Conservation (phyloP, 2,113 vertebrate genomes). For the Amphilophus citrinellus region DNA sequence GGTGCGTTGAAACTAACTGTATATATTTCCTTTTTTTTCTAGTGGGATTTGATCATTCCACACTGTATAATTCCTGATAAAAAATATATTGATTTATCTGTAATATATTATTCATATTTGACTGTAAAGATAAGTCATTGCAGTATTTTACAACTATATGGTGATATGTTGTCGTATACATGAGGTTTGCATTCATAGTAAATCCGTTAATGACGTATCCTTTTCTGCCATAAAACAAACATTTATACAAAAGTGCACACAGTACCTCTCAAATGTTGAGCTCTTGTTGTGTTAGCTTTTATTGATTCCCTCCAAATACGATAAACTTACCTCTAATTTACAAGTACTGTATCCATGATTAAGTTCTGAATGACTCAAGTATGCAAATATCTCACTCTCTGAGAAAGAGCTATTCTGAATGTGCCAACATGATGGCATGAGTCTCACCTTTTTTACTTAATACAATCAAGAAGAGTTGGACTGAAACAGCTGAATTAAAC, state of each 20-base stretch:
- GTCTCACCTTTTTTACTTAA: not conserved
- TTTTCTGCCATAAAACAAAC: not conserved
- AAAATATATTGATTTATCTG: slow-evolving; percentile 17
- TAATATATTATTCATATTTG: slow-evolving; percentile 14
- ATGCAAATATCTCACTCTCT: not conserved
- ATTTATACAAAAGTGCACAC: slow-evolving; percentile 14
- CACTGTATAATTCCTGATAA: slow-evolving; percentile 20
- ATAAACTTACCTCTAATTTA: slow-evolving; percentile 53
- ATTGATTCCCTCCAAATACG: slow-evolving; percentile 16
- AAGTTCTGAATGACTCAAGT: not conserved
- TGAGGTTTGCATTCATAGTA: slow-evolving; percentile 24
- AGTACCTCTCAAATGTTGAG: slow-evolving; percentile 8
- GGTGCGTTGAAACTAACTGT: slow-evolving; percentile 8
- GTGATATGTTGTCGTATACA: not conserved
- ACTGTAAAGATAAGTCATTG: slow-evolving; percentile 16
- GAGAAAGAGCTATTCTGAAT: not conserved
- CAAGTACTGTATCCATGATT: slow-evolving; percentile 46
- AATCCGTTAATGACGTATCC: not conserved
- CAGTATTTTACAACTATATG: slow-evolving; percentile 18
- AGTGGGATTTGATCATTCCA: slow-evolving; percentile 46
- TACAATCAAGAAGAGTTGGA: not conserved
- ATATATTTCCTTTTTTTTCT: not conserved
- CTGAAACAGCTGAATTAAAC: not conserved
- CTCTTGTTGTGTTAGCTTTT: slow-evolving; percentile 17
- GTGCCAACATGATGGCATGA: not conserved